A percentile compares a stretch with the other conserved stretches of the same genome.
Conservation (phyloP, 2,113 vertebrate species). For the Embiotoca jacksoni region DNA sequence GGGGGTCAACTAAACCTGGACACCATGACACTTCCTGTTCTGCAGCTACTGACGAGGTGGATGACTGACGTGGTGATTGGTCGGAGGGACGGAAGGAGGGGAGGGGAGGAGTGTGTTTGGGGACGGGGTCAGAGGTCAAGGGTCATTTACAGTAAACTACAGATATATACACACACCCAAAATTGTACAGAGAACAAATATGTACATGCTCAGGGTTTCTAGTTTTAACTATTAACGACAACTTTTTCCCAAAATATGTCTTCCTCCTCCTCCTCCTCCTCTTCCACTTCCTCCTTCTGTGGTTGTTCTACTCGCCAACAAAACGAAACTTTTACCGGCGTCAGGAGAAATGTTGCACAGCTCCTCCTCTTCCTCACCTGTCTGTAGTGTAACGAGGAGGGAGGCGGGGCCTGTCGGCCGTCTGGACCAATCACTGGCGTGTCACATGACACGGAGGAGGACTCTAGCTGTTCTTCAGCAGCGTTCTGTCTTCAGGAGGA, state of each 20-base stretch:
- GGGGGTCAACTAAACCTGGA: not conserved
- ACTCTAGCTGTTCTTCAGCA: slow-evolving; percentile 92
- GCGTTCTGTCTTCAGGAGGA: slow-evolving; percentile 88
- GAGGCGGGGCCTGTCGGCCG: slow-evolving; percentile 39
- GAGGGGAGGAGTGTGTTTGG: not conserved
- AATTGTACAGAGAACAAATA: slow-evolving; percentile 81
- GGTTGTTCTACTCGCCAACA: slow-evolving; percentile 9
- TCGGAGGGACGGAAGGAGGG: not conserved
- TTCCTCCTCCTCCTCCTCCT: slow-evolving; percentile 16
- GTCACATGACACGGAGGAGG: slow-evolving; percentile 32
- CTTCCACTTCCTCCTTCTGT: slow-evolving; percentile 21
- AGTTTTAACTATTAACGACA: slow-evolving; percentile 51
- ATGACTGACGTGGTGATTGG: slow-evolving; percentile 30
- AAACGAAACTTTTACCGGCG: not conserved
- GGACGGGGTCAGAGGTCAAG: not conserved
- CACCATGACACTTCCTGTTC: not conserved
- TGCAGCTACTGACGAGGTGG: slow-evolving; percentile 4
- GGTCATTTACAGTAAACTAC: slow-evolving; percentile 84
- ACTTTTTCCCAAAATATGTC: slow-evolving; percentile 22
- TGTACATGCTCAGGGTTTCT: slow-evolving; percentile 79
- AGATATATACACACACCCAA: slow-evolving; percentile 80
- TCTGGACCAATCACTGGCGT: slow-evolving; percentile 6
- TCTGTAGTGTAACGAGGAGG: slow-evolving; percentile 57
- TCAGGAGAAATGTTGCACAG: slow-evolving; percentile 38
- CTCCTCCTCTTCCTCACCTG: slow-evolving; percentile 39